These are phyloP conservation scores for Cephalophus harveyi DNA, from an alignment of 2,113 vertebrate genomes.

Conservation along the genomic window DNA sequence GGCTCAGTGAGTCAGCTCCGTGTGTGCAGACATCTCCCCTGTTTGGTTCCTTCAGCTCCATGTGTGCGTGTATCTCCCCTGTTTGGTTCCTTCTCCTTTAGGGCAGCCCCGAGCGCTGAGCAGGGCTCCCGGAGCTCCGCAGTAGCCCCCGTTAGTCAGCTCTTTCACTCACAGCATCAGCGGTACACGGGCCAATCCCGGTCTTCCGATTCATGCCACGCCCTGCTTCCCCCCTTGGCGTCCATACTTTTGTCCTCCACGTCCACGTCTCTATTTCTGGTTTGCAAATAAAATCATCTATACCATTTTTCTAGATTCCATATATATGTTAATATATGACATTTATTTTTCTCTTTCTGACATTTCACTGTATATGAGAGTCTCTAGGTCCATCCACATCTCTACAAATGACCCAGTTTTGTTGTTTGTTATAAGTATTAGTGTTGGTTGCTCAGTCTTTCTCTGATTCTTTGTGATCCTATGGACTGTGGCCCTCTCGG, in stretches of 20 bases:
- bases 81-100: rapidly evolving
- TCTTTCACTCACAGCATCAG: rapidly evolving
- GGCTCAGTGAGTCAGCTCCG: rapidly evolving
- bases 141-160: rapidly evolving
- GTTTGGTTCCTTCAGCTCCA: rapidly evolving
- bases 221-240: not conserved
- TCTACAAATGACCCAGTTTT: not conserved
- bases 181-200: rapidly evolving
- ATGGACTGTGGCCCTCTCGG: not conserved
- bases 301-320: not conserved
- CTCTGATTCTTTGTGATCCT: not conserved
- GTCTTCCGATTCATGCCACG: rapidly evolving
- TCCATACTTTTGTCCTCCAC: not conserved
- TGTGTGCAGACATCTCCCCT: rapidly evolving
- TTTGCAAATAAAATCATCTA: not conserved
- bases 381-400: not conserved
- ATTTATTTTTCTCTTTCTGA: not conserved
- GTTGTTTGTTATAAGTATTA: not conserved
- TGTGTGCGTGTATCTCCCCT: rapidly evolving
- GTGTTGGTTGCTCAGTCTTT: not conserved
- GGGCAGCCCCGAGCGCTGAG: not conserved
- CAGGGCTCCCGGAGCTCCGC: not conserved
- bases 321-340: not conserved
- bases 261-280: not conserved
- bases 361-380: not conserved